phyloP scores from a whole-genome alignment of 2,113 vertebrate genomes.

The Pithys albifrons region DNA sequence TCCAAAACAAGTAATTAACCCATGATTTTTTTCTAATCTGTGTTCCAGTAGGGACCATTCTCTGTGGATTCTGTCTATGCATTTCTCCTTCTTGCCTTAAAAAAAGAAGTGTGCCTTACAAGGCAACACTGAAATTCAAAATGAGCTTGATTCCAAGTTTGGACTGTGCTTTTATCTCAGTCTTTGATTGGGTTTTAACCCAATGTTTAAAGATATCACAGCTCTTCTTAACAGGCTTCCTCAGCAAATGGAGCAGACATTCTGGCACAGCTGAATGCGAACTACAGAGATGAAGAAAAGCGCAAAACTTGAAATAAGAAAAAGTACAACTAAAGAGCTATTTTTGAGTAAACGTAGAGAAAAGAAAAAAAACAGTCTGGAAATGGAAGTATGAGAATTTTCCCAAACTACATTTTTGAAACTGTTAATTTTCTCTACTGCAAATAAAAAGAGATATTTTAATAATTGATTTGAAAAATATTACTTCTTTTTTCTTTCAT shows the following conservation, averaged over 20 bases:
- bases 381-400: not conserved
- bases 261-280: not conserved
- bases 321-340: not conserved
- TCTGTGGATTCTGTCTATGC: not conserved
- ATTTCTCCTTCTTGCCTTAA: not conserved
- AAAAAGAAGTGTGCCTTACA: not conserved
- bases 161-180: not conserved
- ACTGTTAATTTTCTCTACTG: not conserved
- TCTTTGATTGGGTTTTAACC: not conserved
- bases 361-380: not conserved
- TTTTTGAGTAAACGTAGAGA: not conserved
- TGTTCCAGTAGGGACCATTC: not conserved
- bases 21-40: not conserved
- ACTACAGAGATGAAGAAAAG: not conserved
- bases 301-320: not conserved
- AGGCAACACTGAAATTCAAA: not conserved
- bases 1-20: not conserved
- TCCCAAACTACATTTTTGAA: not conserved
- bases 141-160: not conserved
- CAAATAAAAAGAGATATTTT: not conserved
- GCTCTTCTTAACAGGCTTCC: not conserved
- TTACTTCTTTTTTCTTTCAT: not conserved
- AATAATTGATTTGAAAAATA: not conserved
- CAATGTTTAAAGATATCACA: not conserved
- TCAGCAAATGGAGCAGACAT: not conserved